Evolutionary conservation across 2,888 invertebrate genomes (phyloP), one percentile per base, ranked within the genome.

Genomic region (Trilocha varians): DNA sequence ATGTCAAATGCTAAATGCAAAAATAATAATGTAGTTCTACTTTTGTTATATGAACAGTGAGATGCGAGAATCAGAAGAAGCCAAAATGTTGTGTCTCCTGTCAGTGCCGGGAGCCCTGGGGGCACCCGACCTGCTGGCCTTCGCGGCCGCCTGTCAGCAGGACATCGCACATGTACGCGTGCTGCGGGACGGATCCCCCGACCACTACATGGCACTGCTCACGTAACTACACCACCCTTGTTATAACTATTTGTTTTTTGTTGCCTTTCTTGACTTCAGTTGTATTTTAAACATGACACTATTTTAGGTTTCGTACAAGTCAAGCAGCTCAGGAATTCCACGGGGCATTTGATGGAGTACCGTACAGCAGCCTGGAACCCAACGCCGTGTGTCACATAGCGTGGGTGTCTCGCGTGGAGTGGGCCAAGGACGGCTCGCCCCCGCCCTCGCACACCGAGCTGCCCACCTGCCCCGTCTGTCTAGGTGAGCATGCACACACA

Each of bases 131-230:
- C 86, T 99, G 38, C 85, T 99, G 25, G 93, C 93, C 14, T 99
- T 99, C 72, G 94, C 97, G 18, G 97, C 97, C 0, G 97, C 98
- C 5, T 97, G 97, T 59, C 94, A 96, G 67, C 89, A 92, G 38
- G 93, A 94, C 65, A 93, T 99, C 32, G 92, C 95, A 45, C 93
- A 96, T 66, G 94, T 99, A 53, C 89, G 97, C 50, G 96, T 99
- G 38, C 90, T 99, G 37, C 87, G 97, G 15, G 94, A 95, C 70
- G 96, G 96, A 41, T 90, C 91, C 14, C 97, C 98, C 0, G 98
- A 99, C 78, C 97, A 98, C 70, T 99, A 98, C 67, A 99, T 99
- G 98, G 95, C 97, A 35, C 82, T 99, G 16, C 85, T 99, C 32
- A 97, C 96, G 87, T 98, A 69, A 87, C 87, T 77, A n/a, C 3